Percentiles rank a stretch among this genome's conserved stretches.
Conservation (phyloP, 1,140 invertebrate species). For the Adoxophyes honmai region DNA sequence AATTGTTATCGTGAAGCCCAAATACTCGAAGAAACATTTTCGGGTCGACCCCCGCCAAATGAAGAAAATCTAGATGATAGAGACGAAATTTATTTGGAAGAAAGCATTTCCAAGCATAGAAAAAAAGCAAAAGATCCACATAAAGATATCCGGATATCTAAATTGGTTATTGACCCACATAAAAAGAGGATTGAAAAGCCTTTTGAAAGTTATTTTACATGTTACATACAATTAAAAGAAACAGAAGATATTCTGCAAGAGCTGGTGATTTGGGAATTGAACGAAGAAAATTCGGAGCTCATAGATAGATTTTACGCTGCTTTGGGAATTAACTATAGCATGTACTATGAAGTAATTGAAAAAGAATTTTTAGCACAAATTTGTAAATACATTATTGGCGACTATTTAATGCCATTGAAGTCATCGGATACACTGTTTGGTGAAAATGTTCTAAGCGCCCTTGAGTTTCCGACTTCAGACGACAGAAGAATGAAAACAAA, state of each 20-base stretch:
- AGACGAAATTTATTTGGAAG: slow-evolving; percentile 69
- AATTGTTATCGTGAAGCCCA: slow-evolving; percentile 76
- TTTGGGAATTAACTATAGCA: slow-evolving; percentile 75
- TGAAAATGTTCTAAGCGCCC: slow-evolving; percentile 42
- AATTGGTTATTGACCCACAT: slow-evolving; percentile 68
- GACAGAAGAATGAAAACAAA: slow-evolving; percentile 60
- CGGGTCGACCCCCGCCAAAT: slow-evolving; percentile 53
- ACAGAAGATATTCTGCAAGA: slow-evolving; percentile 64
- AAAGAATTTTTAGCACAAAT: slow-evolving; percentile 73
- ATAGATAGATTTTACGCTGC: slow-evolving; percentile 78
- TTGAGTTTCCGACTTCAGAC: slow-evolving; percentile 55
- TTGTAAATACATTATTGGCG: slow-evolving; percentile 77
- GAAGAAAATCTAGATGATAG: slow-evolving; percentile 43
- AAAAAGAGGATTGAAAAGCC: slow-evolving; percentile 40
- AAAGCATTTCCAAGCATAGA: slow-evolving; percentile 57
- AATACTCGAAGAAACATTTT: slow-evolving; percentile 76
- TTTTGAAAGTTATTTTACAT: slow-evolving; percentile 76
- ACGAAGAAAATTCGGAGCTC: slow-evolving; percentile 63
- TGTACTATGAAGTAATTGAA: slow-evolving; percentile 78
- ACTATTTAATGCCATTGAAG: slow-evolving; percentile 65
- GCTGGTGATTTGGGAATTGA: slow-evolving; percentile 62
- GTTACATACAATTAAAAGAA: slow-evolving; percentile 74
- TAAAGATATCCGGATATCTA: slow-evolving; percentile 59
- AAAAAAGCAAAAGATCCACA: slow-evolving; percentile 58
- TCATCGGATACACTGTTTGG: slow-evolving; percentile 73